These are phyloP conservation scores for Acanthiza pusilla DNA, from an alignment of 2,797 vertebrate species.

Conservation along the genomic window DNA sequence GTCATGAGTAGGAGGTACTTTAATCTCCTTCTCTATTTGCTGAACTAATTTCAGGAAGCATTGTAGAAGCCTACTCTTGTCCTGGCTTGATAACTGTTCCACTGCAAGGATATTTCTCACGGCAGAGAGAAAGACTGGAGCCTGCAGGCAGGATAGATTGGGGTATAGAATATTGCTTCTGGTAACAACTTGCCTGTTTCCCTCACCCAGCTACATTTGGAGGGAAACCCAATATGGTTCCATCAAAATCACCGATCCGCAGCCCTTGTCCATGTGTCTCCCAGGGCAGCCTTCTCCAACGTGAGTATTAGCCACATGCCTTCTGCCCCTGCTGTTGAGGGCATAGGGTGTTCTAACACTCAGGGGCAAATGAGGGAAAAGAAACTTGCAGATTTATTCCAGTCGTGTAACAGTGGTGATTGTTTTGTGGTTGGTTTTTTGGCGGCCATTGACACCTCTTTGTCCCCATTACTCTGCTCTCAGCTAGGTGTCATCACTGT, in stretches of 20 bases:
- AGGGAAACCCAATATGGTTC: conserved; percentile 93
- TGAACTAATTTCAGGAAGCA: background rate
- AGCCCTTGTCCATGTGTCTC: conserved; percentile 83
- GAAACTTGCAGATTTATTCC: background rate
- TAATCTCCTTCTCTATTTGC: background rate
- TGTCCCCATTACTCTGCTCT: background rate
- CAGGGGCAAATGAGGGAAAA: background rate
- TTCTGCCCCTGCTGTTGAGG: background rate
- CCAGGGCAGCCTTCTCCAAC: conserved; percentile 70
- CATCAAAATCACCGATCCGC: conserved; percentile 80
- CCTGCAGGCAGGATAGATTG: background rate
- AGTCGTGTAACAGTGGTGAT: background rate
- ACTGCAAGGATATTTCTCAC: background rate
- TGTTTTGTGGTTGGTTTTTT: background rate
- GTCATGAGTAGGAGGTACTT: background rate
- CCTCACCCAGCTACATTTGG: conserved; percentile 80
- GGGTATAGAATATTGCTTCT: background rate
- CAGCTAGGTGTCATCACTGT: background rate
- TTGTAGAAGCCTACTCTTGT: background rate
- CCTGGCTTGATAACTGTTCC: background rate
- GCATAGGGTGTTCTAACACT: background rate
- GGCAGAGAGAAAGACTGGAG: background rate
- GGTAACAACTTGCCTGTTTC: background rate
- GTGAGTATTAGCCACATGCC: conserved; percentile 73
- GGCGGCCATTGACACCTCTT: background rate